phyloP scores from a whole-genome alignment of 2,888 invertebrate genomes.

The Diarsia rubi region DNA sequence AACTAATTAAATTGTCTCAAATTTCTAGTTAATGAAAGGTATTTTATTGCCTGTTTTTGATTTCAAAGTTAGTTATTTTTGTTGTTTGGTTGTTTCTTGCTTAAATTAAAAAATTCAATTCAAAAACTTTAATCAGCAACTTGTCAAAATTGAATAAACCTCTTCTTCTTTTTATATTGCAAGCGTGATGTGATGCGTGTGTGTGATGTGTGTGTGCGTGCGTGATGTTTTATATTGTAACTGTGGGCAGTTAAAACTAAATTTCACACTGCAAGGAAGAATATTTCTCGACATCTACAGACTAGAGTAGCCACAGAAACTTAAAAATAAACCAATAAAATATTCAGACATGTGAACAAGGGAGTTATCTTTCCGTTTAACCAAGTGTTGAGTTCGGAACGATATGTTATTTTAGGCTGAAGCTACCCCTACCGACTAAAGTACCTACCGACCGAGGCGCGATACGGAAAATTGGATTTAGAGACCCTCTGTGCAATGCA shows the following conservation, averaged over 20 bases:
- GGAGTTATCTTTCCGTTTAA: slow-evolving; percentile 56
- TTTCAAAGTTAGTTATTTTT: not conserved
- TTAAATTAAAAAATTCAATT: not conserved
- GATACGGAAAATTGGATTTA: slow-evolving; percentile 70
- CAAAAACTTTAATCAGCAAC: too few relatives aligned
- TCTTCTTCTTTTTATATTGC: not conserved
- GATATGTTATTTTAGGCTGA: slow-evolving; percentile 67
- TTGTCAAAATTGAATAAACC: not conserved
- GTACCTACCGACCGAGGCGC: slow-evolving; percentile 56
- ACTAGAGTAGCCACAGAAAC: slow-evolving; percentile 15
- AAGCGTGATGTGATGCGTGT: not conserved
- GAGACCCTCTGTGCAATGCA: slow-evolving; percentile 64
- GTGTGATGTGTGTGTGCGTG: too few relatives aligned
- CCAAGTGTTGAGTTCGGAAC: slow-evolving; percentile 51
- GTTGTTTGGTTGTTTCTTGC: not conserved
- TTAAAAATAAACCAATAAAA: slow-evolving; percentile 49
- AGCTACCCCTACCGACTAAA: slow-evolving; percentile 37
- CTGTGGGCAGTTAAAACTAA: not conserved
- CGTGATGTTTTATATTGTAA: too few relatives aligned
- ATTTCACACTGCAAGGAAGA: not conserved
- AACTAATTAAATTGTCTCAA: not conserved
- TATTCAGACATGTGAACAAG: slow-evolving; percentile 41
- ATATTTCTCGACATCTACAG: not conserved
- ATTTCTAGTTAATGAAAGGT: not conserved
- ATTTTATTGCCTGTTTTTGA: not conserved